A percentile compares a stretch with the other conserved stretches of the same genome.
Evolutionary conservation across 2,888 invertebrate genomes (phyloP).

Genomic region (Charanyca ferruginea): DNA sequence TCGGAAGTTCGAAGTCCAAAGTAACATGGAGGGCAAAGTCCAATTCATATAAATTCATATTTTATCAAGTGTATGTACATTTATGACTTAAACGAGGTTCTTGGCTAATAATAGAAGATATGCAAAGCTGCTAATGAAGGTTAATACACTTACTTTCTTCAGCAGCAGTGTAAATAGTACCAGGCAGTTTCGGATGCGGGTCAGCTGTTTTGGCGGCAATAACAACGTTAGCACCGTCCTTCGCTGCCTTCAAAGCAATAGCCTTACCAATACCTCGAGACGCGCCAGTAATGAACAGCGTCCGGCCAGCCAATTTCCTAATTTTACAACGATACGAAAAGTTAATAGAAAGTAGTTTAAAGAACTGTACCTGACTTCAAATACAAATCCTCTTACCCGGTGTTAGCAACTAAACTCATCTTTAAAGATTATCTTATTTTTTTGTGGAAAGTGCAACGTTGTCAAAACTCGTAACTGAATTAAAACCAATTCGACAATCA

Average conservation of each 20-base stretch:
- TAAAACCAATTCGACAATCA: conserved; percentile 16
- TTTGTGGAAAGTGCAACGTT: conserved; percentile 22
- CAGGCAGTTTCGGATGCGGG: conserved; percentile 97
- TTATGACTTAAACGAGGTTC: conserved; percentile 47
- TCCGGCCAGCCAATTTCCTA: conserved; percentile 94
- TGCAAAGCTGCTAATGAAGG: background rate
- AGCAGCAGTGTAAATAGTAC: conserved; percentile 97
- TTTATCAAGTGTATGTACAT: conserved; percentile 18
- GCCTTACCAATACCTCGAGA: conserved; percentile 99
- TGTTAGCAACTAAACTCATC: conserved; percentile 89
- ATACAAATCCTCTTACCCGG: conserved; percentile 80
- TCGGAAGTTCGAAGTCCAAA: conserved; percentile 47
- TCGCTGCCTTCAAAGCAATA: conserved; percentile 97
- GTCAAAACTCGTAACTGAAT: conserved; percentile 25
- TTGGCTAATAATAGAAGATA: background rate
- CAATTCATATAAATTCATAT: conserved; percentile 62
- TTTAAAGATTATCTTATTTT: conserved; percentile 57
- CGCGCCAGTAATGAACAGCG: conserved; percentile 98
- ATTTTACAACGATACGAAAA: conserved; percentile 62
- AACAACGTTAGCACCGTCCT: conserved; percentile 97
- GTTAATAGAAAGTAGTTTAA: conserved; percentile 56
- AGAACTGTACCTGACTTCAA: conserved; percentile 26
- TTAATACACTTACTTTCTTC: conserved; percentile 94
- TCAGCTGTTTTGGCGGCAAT: conserved; percentile 98
- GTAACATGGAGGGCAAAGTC: conserved; percentile 77